Base-by-base conservation (phyloP, 2,113 vertebrate genomes). In the Stegastes partitus region DNA sequence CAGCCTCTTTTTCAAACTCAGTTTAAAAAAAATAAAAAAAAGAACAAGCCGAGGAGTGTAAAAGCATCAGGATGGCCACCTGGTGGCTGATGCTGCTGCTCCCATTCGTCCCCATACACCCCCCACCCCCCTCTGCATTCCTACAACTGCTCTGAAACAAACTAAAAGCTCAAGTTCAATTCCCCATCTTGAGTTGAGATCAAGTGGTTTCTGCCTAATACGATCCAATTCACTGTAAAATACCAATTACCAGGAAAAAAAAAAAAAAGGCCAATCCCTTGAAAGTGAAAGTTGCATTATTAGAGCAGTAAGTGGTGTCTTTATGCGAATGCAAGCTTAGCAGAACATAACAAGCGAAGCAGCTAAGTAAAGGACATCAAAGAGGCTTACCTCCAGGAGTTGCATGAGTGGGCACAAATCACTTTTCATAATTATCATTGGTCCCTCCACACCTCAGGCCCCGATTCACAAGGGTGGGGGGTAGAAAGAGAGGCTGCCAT, bases 351-450 rank as follows among this genome's bases (percentile, higher is more conserved):
- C 74, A 87, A 88, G 84, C n/a, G 68, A 77, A 53, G 80, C 58
- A 50, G 69, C 75, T 81, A 68, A 85, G 79, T 47, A 45, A 63
- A 65, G 70, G 80, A 80, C 78, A 83, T 81, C 70, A 73, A 70
- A 79, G 62, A 45, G 42, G 71, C 68, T 54, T 51, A 81, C 68
- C 78, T 85, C 28, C 18, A 84, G 82, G 82, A 79, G 62, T 69
- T 57, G 84, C 73, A 68, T 14, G 44, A 89, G 82, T 65, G 66
- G 82, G 81, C 85, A 74, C 84, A 88, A 84, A 85, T 91, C 87
- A 84, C 88, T 89, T 87, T 83, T 86, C 87, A 74, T 86, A 82
- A 87, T 90, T 82, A 83, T 80, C 79, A 71, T 58, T 66, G 73
- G 79, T 81, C 56, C 58, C 61, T 71, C 39, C 70, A 67, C 18